Percentiles rank a stretch among this genome's conserved stretches.
phyloP scores from a whole-genome alignment of 2,113 vertebrate genomes.

The Oryzias melastigma region DNA sequence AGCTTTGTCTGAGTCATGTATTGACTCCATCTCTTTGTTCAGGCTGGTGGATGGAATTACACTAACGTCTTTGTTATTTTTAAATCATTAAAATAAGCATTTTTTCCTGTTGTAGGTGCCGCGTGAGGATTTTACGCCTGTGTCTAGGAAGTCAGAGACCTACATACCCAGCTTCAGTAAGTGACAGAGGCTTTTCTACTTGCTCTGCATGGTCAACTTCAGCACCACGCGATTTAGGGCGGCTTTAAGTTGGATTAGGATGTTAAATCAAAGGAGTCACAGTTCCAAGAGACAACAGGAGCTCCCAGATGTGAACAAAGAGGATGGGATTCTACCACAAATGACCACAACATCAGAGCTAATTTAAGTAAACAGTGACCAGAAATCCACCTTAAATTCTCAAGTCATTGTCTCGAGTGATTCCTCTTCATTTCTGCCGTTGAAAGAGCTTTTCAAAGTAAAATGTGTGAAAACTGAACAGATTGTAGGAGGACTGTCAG shows the following conservation, averaged over 20 bases:
- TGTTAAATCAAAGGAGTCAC: constrained; percentile 48
- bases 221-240: constrained; percentile 56
- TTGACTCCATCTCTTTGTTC: constrained; percentile 46
- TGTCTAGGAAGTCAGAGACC: constrained; percentile 60
- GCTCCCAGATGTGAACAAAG: constrained; percentile 11
- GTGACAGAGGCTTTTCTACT: constrained; percentile 30
- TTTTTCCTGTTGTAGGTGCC: constrained; percentile 49
- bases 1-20: constrained; percentile 24
- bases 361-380: too few relatives aligned
- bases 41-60: constrained; percentile 50
- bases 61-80: constrained; percentile 25
- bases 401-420: too few relatives aligned
- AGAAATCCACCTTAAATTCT: too few relatives aligned
- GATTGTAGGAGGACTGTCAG: background rate
- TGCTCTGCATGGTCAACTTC: constrained; percentile 61
- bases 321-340: constrained; percentile 1
- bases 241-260: constrained; percentile 63
- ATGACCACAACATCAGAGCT: background rate
- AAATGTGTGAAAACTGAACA: background rate
- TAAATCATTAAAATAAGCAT: constrained; percentile 17
- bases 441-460: background rate
- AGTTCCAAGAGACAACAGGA: constrained; percentile 24
- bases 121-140: constrained; percentile 47
- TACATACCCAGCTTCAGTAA: constrained; percentile 74
- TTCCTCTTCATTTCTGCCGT: too few relatives aligned